Conservation (phyloP, 2,113 vertebrate genomes). For the Sinocyclocheilus grahami region DNA sequence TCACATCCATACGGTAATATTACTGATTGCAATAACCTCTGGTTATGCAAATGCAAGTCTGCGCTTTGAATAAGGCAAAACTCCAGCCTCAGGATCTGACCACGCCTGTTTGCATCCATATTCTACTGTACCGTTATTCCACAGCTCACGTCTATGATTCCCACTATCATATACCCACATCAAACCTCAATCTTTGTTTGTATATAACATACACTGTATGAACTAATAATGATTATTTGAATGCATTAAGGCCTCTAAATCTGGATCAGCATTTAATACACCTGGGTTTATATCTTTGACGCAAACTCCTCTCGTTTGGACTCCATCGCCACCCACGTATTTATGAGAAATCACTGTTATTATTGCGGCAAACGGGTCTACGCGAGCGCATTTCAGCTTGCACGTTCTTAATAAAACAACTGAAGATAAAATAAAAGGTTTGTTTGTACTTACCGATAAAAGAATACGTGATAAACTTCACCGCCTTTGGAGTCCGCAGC, state of each 20-base stretch:
- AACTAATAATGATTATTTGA: neutral
- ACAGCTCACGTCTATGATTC: constrained; percentile 1
- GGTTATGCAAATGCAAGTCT: neutral
- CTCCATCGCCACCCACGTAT: constrained; percentile 28
- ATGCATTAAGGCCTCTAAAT: neutral
- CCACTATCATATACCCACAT: neutral
- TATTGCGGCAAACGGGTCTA: neutral
- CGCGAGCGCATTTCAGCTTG: neutral
- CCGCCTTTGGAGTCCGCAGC: constrained; percentile 58
- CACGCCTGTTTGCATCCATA: constrained; percentile 76
- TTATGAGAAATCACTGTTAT: neutral
- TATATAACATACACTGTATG: neutral
- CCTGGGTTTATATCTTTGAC: constrained; percentile 26
- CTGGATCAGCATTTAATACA: neutral
- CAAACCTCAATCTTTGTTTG: neutral
- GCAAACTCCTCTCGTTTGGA: constrained; percentile 24
- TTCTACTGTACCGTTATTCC: constrained; percentile 63
- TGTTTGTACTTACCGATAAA: constrained; percentile 57
- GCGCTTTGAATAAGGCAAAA: constrained; percentile 26
- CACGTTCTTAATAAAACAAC: neutral
- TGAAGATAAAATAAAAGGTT: neutral
- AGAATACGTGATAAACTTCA: constrained; percentile 53
- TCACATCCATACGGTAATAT: neutral
- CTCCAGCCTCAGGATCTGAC: constrained; percentile 65
- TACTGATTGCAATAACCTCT: neutral